A percentile compares a stretch with the other conserved stretches of the same genome.
These are phyloP conservation scores for Pseudorhiza aurosa DNA, from an alignment of 30 jellyfish, hydroid and myxozoan species.

Conservation along the genomic window DNA sequence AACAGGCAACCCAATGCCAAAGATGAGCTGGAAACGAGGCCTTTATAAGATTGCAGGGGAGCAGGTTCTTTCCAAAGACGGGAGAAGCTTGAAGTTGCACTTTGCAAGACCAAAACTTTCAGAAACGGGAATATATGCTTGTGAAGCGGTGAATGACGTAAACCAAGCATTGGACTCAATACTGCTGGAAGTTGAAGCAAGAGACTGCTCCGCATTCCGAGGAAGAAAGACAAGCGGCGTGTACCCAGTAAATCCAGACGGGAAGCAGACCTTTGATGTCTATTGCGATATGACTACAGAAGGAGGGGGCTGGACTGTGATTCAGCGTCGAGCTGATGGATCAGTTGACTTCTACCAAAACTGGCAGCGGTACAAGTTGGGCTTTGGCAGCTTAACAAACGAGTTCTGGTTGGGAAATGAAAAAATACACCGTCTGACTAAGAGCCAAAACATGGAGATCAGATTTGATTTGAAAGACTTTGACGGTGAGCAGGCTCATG, in stretches of 20 bases:
- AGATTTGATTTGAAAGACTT: constrained; percentile 48
- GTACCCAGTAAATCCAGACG: constrained; percentile 30
- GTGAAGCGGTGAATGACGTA: constrained; percentile 9
- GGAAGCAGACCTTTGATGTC: constrained; percentile 3
- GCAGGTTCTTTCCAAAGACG: constrained; percentile 2
- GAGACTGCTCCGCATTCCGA: constrained; percentile 1
- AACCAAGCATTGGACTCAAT: background rate
- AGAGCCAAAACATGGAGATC: constrained; percentile 7
- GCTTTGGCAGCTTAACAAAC: constrained; percentile 18
- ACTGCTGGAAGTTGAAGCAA: background rate
- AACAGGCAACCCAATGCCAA: constrained; percentile 36
- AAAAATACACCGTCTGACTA: constrained; percentile 29
- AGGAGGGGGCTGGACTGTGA: constrained; percentile 61
- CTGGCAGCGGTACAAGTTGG: constrained; percentile 29
- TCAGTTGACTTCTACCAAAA: constrained; percentile 23
- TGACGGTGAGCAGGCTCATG: constrained; percentile 1
- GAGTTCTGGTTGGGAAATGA: constrained; percentile 60
- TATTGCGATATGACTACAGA: constrained; percentile 35
- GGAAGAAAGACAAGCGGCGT: constrained; percentile 7
- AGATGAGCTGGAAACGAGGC: constrained; percentile 12
- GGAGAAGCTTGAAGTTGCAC: background rate
- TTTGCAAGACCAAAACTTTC: background rate
- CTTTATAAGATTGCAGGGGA: background rate
- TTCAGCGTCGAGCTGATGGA: constrained; percentile 50
- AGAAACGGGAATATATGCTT: constrained; percentile 8